These are phyloP conservation scores for Hippotragus niger DNA, from an alignment of 2,113 vertebrate genomes.

Conservation along the genomic window DNA sequence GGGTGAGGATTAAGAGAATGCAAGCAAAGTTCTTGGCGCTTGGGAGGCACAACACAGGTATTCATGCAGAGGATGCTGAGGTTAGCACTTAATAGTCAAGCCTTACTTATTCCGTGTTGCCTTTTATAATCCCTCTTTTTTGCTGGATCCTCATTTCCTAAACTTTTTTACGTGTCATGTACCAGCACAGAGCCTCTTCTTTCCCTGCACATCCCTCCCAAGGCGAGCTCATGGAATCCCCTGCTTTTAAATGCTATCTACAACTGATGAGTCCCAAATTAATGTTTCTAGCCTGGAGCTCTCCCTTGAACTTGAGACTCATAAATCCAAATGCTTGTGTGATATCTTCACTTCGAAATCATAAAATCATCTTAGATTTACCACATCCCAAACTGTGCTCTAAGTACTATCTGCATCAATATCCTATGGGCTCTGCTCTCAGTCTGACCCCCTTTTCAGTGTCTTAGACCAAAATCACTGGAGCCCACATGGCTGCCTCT, in stretches of 20 bases:
- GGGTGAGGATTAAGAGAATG: neutral
- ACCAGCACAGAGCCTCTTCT: neutral
- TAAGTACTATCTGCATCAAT: no score
- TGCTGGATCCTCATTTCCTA: neutral
- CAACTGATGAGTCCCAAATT: neutral
- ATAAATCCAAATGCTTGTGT: neutral
- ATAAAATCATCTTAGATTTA: neutral
- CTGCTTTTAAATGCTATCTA: neutral
- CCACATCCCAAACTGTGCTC: neutral
- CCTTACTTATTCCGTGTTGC: neutral
- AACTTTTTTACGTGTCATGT: neutral
- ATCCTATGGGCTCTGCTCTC: neutral
- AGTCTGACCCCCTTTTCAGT: neutral
- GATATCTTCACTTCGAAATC: neutral
- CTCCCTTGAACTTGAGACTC: neutral
- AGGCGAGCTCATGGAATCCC: neutral
- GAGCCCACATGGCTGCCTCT: neutral
- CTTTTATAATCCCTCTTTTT: neutral
- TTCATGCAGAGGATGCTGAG: neutral
- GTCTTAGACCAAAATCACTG: neutral
- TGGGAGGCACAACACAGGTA: accelerated
- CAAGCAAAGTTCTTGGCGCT: accelerated
- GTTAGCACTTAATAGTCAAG: neutral
- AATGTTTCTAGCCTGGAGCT: neutral
- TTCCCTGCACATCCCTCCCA: neutral